These are phyloP conservation scores for Sycophila sp. DNA, from an alignment of 1,140 invertebrate genomes.

Conservation along the genomic window DNA sequence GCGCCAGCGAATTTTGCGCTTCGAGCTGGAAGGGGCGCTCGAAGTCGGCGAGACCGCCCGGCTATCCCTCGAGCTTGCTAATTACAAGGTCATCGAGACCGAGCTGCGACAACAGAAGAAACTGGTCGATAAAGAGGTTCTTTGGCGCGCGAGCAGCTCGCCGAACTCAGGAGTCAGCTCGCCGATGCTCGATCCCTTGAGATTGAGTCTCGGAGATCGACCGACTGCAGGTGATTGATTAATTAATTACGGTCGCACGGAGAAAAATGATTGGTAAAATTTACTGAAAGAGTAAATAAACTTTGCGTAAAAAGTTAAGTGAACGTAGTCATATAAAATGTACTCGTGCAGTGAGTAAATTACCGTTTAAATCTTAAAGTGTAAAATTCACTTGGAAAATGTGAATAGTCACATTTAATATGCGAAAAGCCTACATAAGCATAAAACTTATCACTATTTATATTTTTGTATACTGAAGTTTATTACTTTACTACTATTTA, in stretches of 20 bases:
- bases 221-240: neutral
- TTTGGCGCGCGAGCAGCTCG: conserved; percentile 45
- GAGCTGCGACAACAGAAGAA: conserved; percentile 46
- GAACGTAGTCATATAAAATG: too few relatives aligned
- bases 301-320: too few relatives aligned
- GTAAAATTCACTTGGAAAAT: neutral
- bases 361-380: too few relatives aligned
- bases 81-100: conserved; percentile 48
- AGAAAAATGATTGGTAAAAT: too few relatives aligned
- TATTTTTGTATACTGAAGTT: neutral
- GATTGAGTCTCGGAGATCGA: neutral
- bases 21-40: conserved; percentile 65
- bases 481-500: too few relatives aligned
- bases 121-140: conserved; percentile 49
- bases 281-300: too few relatives aligned
- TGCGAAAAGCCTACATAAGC: neutral
- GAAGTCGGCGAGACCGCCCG: conserved; percentile 73
- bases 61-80: conserved; percentile 55
- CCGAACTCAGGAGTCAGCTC: conserved; percentile 30
- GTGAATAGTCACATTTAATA: too few relatives aligned
- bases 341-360: too few relatives aligned
- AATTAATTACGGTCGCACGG: too few relatives aligned
- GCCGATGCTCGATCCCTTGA: too few relatives aligned
- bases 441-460: neutral
- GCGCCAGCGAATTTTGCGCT: conserved; percentile 70